phyloP scores from a whole-genome alignment of 2,888 invertebrate species.

The Drosophila sordidula region DNA sequence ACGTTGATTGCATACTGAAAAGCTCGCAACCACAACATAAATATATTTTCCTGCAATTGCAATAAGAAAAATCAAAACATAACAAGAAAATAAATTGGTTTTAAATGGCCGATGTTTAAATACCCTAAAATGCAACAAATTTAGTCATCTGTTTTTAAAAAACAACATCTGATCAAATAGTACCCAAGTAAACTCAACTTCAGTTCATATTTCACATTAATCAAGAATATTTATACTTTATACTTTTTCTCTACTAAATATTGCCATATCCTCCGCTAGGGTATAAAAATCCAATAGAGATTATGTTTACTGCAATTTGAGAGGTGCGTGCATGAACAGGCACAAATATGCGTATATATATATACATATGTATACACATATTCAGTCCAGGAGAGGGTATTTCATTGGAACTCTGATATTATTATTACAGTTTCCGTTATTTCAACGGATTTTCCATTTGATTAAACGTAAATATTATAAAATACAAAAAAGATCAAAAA shows the following conservation, averaged over 20 bases:
- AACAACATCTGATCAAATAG: too few relatives aligned
- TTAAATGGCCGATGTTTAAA: not conserved
- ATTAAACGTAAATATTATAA: constrained; percentile 82
- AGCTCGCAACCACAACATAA: constrained; percentile 46
- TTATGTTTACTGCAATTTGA: constrained; percentile 45
- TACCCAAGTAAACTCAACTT: too few relatives aligned
- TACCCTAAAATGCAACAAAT: constrained; percentile 1
- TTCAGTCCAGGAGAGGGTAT: constrained; percentile 28
- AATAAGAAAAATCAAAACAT: constrained; percentile 29
- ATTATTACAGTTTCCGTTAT: constrained; percentile 70
- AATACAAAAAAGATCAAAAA: constrained; percentile 11
- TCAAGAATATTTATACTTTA: too few relatives aligned
- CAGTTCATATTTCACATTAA: too few relatives aligned
- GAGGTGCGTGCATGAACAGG: constrained; percentile 6
- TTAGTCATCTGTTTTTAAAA: too few relatives aligned
- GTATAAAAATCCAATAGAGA: constrained; percentile 27
- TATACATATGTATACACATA: constrained; percentile 5
- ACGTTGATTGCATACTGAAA: constrained; percentile 29
- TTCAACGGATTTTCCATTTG: constrained; percentile 82
- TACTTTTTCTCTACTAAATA: too few relatives aligned
- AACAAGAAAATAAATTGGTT: not conserved
- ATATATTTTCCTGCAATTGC: constrained; percentile 40
- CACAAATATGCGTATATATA: constrained; percentile 5
- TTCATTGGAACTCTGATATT: constrained; percentile 32
- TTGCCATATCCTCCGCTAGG: not conserved